phyloP scores from a whole-genome alignment of 1,140 invertebrate genomes.

The Anastrepha obliqua region DNA sequence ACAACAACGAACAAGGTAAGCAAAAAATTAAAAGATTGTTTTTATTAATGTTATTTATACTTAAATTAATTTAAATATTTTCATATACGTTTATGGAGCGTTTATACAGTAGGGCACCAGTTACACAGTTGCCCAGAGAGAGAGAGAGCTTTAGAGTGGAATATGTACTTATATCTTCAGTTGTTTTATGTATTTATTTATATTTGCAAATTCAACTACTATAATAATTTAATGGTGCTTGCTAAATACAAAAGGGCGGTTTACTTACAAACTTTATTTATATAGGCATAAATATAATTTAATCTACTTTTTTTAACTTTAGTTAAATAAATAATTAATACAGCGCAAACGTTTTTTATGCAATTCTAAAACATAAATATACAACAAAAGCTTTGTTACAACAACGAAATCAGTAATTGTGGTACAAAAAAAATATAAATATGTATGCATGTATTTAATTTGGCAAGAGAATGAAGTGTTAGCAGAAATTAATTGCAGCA shows the following conservation, averaged over 20 bases:
- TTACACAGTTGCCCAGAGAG: background rate
- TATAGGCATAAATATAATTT: background rate
- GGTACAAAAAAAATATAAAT: background rate
- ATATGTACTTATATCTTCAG: background rate
- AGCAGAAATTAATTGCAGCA: background rate
- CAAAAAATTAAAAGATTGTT: background rate
- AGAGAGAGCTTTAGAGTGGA: background rate
- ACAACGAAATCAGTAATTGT: background rate
- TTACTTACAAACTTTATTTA: constrained; percentile 32
- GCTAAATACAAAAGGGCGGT: background rate
- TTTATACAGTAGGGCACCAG: background rate
- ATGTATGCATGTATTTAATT: background rate
- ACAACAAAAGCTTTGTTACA: constrained; percentile 9
- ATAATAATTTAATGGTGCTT: constrained; percentile 39
- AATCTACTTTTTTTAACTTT: too few relatives aligned
- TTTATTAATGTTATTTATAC: constrained; percentile 21
- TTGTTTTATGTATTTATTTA: background rate
- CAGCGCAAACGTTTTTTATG: background rate
- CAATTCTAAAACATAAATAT: background rate
- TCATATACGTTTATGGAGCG: background rate
- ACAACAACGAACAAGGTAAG: constrained; percentile 28
- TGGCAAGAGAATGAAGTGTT: background rate
- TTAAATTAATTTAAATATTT: constrained; percentile 4
- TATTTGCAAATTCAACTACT: background rate
- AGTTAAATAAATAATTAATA: background rate